Percentiles rank a stretch among this genome's conserved stretches.
phyloP scores from a whole-genome alignment of 2,797 vertebrate genomes.

The Phataginus tricuspis region DNA sequence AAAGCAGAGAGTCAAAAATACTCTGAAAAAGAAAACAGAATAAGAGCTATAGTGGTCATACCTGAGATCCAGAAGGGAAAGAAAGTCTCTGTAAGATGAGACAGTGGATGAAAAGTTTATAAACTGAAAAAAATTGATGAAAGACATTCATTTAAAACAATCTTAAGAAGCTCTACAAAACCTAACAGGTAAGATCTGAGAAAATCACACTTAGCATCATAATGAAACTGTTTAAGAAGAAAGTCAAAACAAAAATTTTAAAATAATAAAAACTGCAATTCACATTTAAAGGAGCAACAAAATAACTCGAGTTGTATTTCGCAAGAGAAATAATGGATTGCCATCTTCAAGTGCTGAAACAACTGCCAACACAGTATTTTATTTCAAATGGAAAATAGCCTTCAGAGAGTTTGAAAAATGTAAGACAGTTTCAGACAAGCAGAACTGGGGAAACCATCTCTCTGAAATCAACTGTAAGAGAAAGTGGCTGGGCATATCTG shows the following conservation, averaged over 20 bases:
- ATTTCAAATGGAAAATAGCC: background rate
- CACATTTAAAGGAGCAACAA: background rate
- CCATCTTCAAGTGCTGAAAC: background rate
- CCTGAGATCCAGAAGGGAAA: background rate
- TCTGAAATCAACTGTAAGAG: background rate
- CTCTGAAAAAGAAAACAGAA: background rate
- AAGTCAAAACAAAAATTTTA: background rate
- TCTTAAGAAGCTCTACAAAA: background rate
- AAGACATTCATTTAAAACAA: background rate
- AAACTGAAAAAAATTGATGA: background rate
- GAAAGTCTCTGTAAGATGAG: background rate
- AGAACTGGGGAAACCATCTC: background rate
- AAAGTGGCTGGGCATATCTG: background rate
- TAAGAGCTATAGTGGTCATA: background rate
- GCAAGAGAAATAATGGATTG: background rate
- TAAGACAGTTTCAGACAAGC: background rate
- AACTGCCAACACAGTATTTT: background rate
- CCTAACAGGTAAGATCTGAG: background rate
- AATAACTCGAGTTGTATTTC: background rate
- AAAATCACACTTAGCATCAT: background rate
- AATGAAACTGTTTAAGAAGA: background rate
- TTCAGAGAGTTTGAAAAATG: background rate
- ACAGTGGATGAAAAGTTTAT: background rate
- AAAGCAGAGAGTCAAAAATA: background rate
- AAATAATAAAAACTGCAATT: background rate